These are phyloP conservation scores for Entosphenus tridentatus DNA, from an alignment of 2,113 vertebrate species.

Conservation along the genomic window DNA sequence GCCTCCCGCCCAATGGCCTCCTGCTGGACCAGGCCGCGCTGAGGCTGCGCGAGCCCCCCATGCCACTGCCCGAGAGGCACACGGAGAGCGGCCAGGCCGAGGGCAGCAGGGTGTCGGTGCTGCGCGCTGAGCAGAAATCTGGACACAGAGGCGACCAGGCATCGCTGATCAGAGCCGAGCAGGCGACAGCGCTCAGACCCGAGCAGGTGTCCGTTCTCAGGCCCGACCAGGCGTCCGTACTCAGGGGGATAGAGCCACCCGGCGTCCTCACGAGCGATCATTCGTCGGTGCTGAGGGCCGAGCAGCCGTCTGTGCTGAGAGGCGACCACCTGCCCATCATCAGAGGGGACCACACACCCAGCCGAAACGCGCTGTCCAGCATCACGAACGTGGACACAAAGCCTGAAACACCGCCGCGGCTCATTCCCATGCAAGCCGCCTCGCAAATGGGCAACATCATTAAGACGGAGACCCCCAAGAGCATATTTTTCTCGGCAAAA, in stretches of 20 bases:
- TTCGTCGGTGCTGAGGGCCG: slow-evolving; percentile 2
- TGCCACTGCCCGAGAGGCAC: slow-evolving; percentile 63
- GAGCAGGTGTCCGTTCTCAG: neutral
- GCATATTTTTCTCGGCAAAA: slow-evolving; percentile 1
- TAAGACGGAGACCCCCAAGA: neutral
- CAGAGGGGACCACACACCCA: slow-evolving; percentile 57
- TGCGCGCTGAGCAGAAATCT: neutral
- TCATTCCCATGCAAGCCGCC: neutral
- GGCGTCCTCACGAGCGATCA: slow-evolving; percentile 3
- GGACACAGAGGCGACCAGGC: neutral
- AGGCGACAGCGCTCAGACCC: neutral
- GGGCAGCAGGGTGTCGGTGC: slow-evolving; percentile 18
- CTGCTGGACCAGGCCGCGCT: slow-evolving; percentile 65
- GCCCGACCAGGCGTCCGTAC: slow-evolving; percentile 1
- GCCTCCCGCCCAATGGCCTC: slow-evolving; percentile 75
- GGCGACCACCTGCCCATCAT: slow-evolving; percentile 51
- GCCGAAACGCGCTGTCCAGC: slow-evolving; percentile 46
- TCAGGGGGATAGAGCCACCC: neutral
- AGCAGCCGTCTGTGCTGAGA: neutral
- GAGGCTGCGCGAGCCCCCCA: slow-evolving; percentile 57
- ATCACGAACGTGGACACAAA: slow-evolving; percentile 79
- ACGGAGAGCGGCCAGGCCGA: slow-evolving; percentile 92
- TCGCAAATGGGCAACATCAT: neutral
- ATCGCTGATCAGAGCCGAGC: neutral
- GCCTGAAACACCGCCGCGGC: slow-evolving; percentile 25